phyloP scores from a whole-genome alignment of 1,140 invertebrate genomes.

The Drosophila nebulosa region DNA sequence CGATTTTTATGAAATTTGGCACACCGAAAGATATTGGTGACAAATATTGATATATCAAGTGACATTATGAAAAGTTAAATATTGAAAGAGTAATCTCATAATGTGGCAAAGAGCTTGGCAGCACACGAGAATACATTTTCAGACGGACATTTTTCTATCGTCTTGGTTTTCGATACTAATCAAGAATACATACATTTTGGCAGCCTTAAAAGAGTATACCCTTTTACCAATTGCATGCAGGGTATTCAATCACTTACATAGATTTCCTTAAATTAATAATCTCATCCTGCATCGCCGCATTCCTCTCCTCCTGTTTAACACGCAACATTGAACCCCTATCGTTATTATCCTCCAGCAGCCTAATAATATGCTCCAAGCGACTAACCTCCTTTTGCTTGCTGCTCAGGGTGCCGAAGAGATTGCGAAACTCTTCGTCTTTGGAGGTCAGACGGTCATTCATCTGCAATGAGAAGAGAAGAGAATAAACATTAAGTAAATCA shows the following conservation, averaged over 20 bases:
- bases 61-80: too few relatives aligned
- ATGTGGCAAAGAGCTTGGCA: too few relatives aligned
- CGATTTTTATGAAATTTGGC: too few relatives aligned
- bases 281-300: constrained; percentile 83
- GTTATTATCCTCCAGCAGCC: constrained; percentile 84
- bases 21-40: too few relatives aligned
- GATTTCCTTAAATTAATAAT: constrained; percentile 43
- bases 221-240: too few relatives aligned
- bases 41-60: too few relatives aligned
- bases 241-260: constrained; percentile 62
- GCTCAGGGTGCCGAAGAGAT: constrained; percentile 82
- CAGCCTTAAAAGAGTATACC: too few relatives aligned
- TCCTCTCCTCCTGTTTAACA: constrained; percentile 84
- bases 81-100: too few relatives aligned
- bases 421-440: constrained; percentile 83
- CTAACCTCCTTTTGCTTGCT: constrained; percentile 84
- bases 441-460: constrained; percentile 82
- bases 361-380: constrained; percentile 83
- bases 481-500: neutral
- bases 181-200: too few relatives aligned
- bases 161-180: too few relatives aligned
- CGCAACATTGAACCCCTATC: constrained; percentile 84
- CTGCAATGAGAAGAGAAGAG: constrained; percentile 48
- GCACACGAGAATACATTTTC: too few relatives aligned
- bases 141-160: too few relatives aligned